phyloP scores from a whole-genome alignment of 2,888 invertebrate genomes.

The Parnassius smintheus region DNA sequence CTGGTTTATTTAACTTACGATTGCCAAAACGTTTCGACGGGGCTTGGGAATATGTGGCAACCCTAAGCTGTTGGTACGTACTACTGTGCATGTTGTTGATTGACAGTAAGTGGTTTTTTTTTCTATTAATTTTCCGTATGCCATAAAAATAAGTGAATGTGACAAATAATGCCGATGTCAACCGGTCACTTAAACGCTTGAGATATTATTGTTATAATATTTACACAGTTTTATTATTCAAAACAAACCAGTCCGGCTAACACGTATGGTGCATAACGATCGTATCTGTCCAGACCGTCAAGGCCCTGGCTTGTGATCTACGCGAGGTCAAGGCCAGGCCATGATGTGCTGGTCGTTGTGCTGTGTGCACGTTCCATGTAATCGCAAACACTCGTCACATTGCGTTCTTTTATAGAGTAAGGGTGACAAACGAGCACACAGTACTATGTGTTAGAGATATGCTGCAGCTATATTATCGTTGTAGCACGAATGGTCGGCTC shows the following conservation, averaged over 20 bases:
- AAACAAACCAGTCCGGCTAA: neutral
- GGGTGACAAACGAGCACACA: too few species aligned
- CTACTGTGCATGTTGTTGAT: too few species aligned
- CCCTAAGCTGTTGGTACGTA: too few species aligned
- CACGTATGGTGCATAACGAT: constrained; percentile 18
- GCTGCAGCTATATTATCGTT: too few species aligned
- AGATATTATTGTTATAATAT: neutral
- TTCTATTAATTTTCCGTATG: too few species aligned
- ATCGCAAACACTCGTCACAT: neutral
- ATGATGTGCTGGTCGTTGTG: neutral
- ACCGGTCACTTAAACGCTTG: neutral
- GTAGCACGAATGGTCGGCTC: too few species aligned
- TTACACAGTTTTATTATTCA: constrained; percentile 8
- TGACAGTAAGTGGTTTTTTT: too few species aligned
- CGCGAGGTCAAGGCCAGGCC: constrained; percentile 20
- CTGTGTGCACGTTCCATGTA: neutral
- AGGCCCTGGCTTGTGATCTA: constrained; percentile 9
- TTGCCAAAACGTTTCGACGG: too few species aligned
- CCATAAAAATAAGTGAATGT: too few species aligned
- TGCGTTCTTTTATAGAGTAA: neutral
- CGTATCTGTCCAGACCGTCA: constrained; percentile 16
- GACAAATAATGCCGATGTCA: neutral
- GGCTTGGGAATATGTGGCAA: too few species aligned
- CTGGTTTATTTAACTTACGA: too few species aligned
- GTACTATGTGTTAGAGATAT: too few species aligned